Evolutionary conservation across 2,888 invertebrate genomes (phyloP).

Genomic region (Lasioglossum villosulum): DNA sequence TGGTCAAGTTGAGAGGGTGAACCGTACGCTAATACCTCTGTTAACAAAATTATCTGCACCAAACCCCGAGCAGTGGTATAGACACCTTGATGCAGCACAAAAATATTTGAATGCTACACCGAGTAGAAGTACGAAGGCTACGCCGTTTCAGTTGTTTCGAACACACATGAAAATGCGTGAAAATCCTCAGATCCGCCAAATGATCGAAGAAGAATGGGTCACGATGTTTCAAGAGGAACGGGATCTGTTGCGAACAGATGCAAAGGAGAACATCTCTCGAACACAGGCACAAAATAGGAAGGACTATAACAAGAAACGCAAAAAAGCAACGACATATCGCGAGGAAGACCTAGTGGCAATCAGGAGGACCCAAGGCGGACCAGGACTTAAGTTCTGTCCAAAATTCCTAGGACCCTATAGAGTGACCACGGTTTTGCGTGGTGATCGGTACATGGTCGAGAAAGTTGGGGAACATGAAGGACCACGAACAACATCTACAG

Average conservation of each 20-base stretch:
- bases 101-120: background rate
- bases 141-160: background rate
- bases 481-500: background rate
- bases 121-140: background rate
- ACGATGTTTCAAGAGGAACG: conserved; percentile 2
- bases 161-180: conserved; percentile 6
- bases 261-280: background rate
- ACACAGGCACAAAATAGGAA: background rate
- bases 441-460: background rate
- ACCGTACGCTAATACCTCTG: background rate
- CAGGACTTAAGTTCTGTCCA: background rate
- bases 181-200: background rate
- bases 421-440: background rate
- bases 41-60: conserved; percentile 3
- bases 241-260: background rate
- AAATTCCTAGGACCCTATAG: background rate
- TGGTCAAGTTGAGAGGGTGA: background rate
- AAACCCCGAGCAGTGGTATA: conserved; percentile 1
- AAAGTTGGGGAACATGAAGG: conserved; percentile 8
- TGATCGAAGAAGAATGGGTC: conserved; percentile 14
- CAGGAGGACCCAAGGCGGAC: too few species aligned
- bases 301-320: background rate
- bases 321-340: too few species aligned
- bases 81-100: background rate
- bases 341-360: too few species aligned